Evolutionary conservation across 1,140 invertebrate genomes (phyloP).

Genomic region (Sminthurides bifidus): DNA sequence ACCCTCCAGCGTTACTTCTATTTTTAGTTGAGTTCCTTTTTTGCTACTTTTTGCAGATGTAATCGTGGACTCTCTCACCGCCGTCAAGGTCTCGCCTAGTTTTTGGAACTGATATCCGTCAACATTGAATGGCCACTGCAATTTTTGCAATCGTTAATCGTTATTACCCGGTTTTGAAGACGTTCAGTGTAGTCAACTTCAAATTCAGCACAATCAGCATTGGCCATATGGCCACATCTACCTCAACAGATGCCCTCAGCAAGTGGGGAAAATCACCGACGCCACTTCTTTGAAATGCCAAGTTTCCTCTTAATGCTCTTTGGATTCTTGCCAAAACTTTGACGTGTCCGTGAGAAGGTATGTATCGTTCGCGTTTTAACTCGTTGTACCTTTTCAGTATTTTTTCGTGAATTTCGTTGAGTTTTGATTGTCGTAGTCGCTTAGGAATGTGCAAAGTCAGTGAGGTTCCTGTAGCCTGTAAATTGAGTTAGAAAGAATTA

Average conservation of each 20-base stretch:
- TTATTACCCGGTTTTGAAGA: constrained; percentile 35
- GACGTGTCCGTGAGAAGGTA: too few species aligned
- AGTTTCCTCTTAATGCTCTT: too few species aligned
- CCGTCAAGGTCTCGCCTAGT: constrained; percentile 54
- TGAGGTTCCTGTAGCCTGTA: too few species aligned
- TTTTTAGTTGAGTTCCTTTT: constrained; percentile 79
- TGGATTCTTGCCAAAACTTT: too few species aligned
- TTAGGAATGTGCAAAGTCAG: too few species aligned
- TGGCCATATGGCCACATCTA: neutral
- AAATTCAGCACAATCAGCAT: neutral
- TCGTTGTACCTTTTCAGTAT: too few species aligned
- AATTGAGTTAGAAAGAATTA: too few species aligned
- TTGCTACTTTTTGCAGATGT: constrained; percentile 55
- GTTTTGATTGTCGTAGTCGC: too few species aligned
- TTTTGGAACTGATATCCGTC: constrained; percentile 2
- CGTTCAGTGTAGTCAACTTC: neutral
- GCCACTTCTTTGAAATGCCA: neutral
- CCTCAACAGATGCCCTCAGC: neutral
- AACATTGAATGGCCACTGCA: constrained; percentile 7
- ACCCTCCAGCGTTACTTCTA: constrained; percentile 62
- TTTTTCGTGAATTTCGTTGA: too few species aligned
- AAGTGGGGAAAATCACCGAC: neutral
- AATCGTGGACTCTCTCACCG: constrained; percentile 56
- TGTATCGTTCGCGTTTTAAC: too few species aligned
- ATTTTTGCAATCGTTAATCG: constrained; percentile 33